These are phyloP conservation scores for Nothoprocta perdicaria DNA, from an alignment of 2,113 vertebrate genomes.

Conservation along the genomic window DNA sequence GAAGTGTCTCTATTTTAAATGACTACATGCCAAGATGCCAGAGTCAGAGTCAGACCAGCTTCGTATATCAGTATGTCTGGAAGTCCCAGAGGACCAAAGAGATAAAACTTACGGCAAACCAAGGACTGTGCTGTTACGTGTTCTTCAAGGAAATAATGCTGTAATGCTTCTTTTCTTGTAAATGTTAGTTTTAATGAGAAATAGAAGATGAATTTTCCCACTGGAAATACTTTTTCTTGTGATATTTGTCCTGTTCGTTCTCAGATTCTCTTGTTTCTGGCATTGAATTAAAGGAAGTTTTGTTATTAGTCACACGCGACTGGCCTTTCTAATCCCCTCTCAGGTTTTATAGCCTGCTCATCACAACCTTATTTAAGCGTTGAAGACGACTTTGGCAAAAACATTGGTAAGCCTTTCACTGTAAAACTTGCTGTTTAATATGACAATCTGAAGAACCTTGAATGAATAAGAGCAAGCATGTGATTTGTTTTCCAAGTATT, in stretches of 20 bases:
- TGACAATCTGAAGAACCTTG: not conserved
- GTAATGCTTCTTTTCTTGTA: not conserved
- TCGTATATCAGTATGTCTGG: conserved; percentile 28
- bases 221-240: not conserved
- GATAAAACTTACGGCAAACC: not conserved
- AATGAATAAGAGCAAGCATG: not conserved
- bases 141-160: conserved; percentile 4
- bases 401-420: not conserved
- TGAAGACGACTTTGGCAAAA: not conserved
- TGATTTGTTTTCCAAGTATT: not conserved
- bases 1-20: conserved; percentile 62
- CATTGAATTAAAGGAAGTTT: not conserved
- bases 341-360: not conserved
- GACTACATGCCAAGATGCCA: conserved; percentile 42
- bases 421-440: not conserved
- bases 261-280: not conserved
- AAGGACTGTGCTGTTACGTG: not conserved
- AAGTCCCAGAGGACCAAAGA: conserved; percentile 19
- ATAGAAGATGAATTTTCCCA: not conserved
- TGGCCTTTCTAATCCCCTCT: not conserved
- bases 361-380: not conserved
- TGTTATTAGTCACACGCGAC: not conserved
- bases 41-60: conserved; percentile 31
- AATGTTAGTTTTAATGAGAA: not conserved
- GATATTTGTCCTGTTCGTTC: not conserved